Percentiles rank a stretch among this genome's conserved stretches.
These are phyloP conservation scores for Charina bottae DNA, from an alignment of 2,113 vertebrate genomes.

Conservation along the genomic window DNA sequence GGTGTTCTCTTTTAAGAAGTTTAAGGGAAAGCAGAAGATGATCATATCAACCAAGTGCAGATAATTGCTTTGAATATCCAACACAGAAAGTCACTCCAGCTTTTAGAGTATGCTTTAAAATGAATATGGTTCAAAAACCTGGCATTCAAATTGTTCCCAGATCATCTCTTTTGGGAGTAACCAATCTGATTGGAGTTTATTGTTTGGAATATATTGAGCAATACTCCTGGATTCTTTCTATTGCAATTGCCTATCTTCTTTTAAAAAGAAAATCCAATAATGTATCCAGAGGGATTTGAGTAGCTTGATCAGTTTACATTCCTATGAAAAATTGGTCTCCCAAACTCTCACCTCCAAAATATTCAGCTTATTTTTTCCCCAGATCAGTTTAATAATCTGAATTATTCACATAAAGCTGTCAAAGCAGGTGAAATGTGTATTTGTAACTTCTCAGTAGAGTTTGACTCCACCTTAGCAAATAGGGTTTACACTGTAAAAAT, in stretches of 20 bases:
- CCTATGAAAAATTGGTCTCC: neutral
- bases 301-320: neutral
- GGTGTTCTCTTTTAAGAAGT: neutral
- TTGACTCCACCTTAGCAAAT: slow-evolving; percentile 1
- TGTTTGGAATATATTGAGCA: neutral
- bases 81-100: slow-evolving; percentile 45
- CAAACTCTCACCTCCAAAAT: neutral
- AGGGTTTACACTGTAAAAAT: neutral
- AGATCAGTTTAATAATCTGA: neutral
- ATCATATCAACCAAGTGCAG: neutral
- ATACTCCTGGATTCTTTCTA: neutral
- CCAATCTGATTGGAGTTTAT: neutral
- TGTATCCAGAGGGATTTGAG: neutral
- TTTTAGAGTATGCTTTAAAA: slow-evolving; percentile 41
- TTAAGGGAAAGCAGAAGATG: slow-evolving; percentile 27
- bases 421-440: neutral
- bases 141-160: neutral
- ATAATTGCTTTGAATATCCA: slow-evolving; percentile 48
- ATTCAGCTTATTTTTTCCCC: neutral
- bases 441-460: slow-evolving; percentile 11
- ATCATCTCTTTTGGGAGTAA: neutral
- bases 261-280: neutral
- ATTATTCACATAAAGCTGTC: neutral
- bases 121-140: neutral
- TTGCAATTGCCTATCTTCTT: neutral